Conservation (phyloP, 2,797 vertebrate genomes). For the Diplodus sargus region DNA sequence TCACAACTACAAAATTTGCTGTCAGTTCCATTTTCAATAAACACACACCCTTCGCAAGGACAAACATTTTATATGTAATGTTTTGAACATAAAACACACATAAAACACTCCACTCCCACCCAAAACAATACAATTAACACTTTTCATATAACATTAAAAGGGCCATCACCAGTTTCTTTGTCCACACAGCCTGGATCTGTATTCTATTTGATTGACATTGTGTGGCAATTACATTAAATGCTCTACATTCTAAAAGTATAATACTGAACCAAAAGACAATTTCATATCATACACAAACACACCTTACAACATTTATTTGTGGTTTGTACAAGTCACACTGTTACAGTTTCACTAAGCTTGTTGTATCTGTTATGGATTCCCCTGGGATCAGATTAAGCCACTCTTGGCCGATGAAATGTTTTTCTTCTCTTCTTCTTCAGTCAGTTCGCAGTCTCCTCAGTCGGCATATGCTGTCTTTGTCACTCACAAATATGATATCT, state of each 20-base stretch:
- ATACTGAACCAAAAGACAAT: neutral
- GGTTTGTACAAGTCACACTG: neutral
- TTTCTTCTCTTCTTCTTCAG: neutral
- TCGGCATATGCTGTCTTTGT: neutral
- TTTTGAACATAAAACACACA: neutral
- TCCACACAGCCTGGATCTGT: neutral
- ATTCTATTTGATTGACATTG: neutral
- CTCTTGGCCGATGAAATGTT: neutral
- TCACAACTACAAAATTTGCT: neutral
- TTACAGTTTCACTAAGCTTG: constrained; percentile 4
- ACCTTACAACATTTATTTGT: neutral
- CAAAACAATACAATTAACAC: neutral
- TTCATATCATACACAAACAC: neutral
- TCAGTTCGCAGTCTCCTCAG: constrained; percentile 16
- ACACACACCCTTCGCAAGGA: constrained; percentile 1
- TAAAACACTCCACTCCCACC: neutral
- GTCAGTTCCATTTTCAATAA: neutral
- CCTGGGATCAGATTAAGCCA: neutral
- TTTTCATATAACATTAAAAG: neutral
- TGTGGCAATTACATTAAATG: neutral
- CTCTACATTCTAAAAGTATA: neutral
- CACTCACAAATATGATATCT: constrained; percentile 61
- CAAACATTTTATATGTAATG: neutral
- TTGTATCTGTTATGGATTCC: neutral
- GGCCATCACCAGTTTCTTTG: neutral